Base-by-base conservation (phyloP, 2,797 vertebrate genomes). In the Ctenochaetus hawaiiensis region DNA sequence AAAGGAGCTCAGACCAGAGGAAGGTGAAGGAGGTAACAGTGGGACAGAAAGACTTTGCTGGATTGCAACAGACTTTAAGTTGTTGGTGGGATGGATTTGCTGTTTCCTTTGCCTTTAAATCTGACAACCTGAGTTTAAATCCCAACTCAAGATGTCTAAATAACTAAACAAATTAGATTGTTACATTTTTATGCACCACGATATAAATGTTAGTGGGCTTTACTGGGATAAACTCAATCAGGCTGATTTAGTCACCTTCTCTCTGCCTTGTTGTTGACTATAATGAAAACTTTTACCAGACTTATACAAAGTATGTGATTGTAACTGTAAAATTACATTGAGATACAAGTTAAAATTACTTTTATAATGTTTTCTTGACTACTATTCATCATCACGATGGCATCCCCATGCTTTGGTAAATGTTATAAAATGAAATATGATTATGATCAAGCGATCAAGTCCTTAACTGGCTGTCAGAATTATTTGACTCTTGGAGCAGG, bases 41-140 rank as follows among this genome's bases (percentile, higher is more conserved):
- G 56, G 68, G 77, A 79, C 9, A 77, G 37, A 77, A 56, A 70
- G 61, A 52, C 51, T 76, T 44, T 43, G 11, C 45, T 73, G 62
- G 57, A 59, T 73, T 58, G 34, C 14, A 6, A n/a, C 20, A 41
- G 67, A 47, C 45, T 71, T 72, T 26, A 70, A 58, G 37, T 62
- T 79, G 58, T 68, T 41, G 30, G 23, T n/a, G 52, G 61, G 61
- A 30, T 41, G 30, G 68, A 65, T 82, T 76, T 75, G 45, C 58
- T 69, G 51, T 72, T 62, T 64, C 22, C 2, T 37, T 59, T 74
- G 53, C 65, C 14, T 67, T 69, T 60, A 51, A 75, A 78, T 83
- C 71, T 58, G 72, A 84, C 63, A 81, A 62, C 23, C 17, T 34
- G 22, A 39, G 44, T 60, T 84, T 66, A 84, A 75, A 60, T 75